Percentiles rank a stretch among this genome's conserved stretches.
phyloP scores from a whole-genome alignment of 2,113 vertebrate species.

The Sceloporus undulatus region DNA sequence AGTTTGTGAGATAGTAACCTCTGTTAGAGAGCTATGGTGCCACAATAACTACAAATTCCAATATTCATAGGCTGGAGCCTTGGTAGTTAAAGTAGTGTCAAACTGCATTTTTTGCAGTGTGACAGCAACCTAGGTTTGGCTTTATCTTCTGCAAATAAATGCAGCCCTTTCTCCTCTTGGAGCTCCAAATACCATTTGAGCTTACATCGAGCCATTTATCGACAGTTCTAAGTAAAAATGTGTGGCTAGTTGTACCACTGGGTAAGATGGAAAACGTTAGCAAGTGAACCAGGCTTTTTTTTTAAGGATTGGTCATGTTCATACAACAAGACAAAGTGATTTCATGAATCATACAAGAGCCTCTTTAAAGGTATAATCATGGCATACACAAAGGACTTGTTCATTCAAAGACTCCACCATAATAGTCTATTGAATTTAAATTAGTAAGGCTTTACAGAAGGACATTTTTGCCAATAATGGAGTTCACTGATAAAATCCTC shows the following conservation, averaged over 20 bases:
- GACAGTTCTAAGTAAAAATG: background rate
- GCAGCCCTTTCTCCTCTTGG: background rate
- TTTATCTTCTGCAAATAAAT: background rate
- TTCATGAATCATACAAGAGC: background rate
- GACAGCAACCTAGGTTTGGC: background rate
- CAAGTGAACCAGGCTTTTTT: background rate
- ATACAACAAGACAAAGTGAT: background rate
- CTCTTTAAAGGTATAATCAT: constrained; percentile 16
- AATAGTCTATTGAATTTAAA: constrained; percentile 43
- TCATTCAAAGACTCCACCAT: constrained; percentile 19
- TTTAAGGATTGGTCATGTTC: background rate
- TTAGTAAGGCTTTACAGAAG: constrained; percentile 33
- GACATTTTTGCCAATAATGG: constrained; percentile 27
- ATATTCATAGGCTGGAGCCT: no score
- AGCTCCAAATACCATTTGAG: background rate
- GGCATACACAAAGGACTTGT: constrained; percentile 19
- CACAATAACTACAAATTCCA: no score
- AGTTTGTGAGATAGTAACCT: no score
- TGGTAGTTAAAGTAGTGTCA: no score
- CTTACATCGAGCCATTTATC: background rate
- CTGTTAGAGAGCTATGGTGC: no score
- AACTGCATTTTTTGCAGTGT: no score
- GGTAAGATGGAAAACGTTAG: background rate
- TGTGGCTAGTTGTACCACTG: background rate
- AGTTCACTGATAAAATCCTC: constrained; percentile 21